Evolutionary conservation across 1,140 invertebrate genomes (phyloP), one percentile per base, ranked within the genome.

Genomic region (Hylyphantes graminicola): DNA sequence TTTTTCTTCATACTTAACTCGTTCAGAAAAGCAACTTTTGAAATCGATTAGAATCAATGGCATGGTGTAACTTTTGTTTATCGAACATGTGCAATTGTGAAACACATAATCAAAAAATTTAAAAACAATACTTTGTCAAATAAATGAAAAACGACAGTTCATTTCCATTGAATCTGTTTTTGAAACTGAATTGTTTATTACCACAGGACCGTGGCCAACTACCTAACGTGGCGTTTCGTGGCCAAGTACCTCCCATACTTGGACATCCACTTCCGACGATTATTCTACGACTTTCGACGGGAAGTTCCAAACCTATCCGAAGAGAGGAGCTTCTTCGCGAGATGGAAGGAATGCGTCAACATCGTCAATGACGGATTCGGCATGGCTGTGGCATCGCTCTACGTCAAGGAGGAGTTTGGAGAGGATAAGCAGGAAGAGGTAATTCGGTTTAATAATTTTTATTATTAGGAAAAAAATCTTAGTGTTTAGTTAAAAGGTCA

Each of bases 301-400:
- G 86, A 88, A 70, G 87, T 89, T 0, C 88, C 87, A 8, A 81
- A 85, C 19, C 51, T 83, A 11, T 63, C 65, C 12, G 80, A 86
- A 19, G 57, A 87, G 68, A 55, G 86, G 88, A 90, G 73, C 48
- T 89, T 84, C 57, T 87, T 86, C 64, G 87, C 89, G 19, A 81
- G 92, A 53, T 93, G 92, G 92, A 90, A 92, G 81, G 90, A 91
- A 48, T 93, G 92, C 88, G 91, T 92, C 0, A 88, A 87, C 51
- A 89, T 91, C 68, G 91, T 92, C n/a, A 92, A 91, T 64, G 91
- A 92, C 80, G 90, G 91, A 48, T 90, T 93, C 86, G 92, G 92
- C 6, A 90, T 91, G 87, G 91, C 92, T 13, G 88, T 93, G 0
- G 92, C 92, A 1, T 86, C 90, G 21, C 85, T 92, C 50, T 93